phyloP scores from a whole-genome alignment of 2,888 invertebrate genomes.

The Oasisia sp. region DNA sequence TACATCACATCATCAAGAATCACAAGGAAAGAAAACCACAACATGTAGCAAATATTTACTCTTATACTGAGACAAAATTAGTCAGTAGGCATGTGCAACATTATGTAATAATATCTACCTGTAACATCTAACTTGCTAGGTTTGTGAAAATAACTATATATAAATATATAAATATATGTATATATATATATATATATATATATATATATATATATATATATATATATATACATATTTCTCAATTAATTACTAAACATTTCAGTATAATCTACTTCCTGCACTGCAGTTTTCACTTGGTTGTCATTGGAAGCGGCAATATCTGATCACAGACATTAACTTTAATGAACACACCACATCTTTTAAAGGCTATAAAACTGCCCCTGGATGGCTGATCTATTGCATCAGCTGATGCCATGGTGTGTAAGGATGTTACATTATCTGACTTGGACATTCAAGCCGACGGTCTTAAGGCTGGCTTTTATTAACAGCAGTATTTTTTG shows the following conservation, averaged over 20 bases:
- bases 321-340: not conserved
- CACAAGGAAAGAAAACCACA: no score
- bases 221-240: not conserved
- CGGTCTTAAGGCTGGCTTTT: not conserved
- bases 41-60: no score
- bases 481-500: not conserved
- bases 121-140: no score
- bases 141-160: no score
- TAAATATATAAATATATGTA: no score
- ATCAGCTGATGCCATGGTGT: not conserved
- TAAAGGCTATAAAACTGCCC: not conserved
- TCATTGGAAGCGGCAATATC: not conserved
- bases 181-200: no score
- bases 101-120: no score
- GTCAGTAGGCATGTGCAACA: no score
- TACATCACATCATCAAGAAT: no score
- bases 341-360: not conserved
- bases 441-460: not conserved
- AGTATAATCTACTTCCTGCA: not conserved
- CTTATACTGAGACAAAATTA: no score
- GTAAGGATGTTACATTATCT: not conserved
- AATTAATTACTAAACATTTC: not conserved
- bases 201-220: no score
- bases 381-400: not conserved
- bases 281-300: not conserved